phyloP scores from a whole-genome alignment of 2,888 invertebrate species.

The Allophyes oxyacanthae region DNA sequence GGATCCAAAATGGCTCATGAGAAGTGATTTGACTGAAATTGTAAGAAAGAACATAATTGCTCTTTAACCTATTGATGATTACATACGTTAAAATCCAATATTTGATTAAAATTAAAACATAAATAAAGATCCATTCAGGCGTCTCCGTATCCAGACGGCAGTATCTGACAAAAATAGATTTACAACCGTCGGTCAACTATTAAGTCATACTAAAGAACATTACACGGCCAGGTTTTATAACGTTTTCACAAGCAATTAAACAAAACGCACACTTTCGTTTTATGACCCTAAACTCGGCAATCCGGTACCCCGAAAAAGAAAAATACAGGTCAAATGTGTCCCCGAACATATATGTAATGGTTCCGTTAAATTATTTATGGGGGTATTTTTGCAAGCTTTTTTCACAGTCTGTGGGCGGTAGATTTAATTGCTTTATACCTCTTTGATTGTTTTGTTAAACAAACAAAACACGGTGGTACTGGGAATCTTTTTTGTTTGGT shows the following conservation, averaged over 20 bases:
- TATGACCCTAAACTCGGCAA: slow-evolving; percentile 41
- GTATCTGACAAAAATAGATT: slow-evolving; percentile 44
- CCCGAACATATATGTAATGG: slow-evolving; percentile 40
- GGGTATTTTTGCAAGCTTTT: slow-evolving; percentile 45
- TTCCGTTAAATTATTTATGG: slow-evolving; percentile 47
- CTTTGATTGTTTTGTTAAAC: slow-evolving; percentile 19
- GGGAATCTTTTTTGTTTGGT: slow-evolving; percentile 29
- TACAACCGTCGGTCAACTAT: slow-evolving; percentile 37
- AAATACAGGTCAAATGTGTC: slow-evolving; percentile 49
- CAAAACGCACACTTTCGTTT: slow-evolving; percentile 62
- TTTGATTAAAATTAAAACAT: no score
- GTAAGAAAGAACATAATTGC: no score
- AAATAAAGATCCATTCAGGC: no score
- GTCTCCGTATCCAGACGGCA: slow-evolving; percentile 22
- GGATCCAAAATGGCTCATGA: no score
- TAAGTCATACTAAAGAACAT: slow-evolving; percentile 41
- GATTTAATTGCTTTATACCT: slow-evolving; percentile 49
- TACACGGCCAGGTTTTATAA: slow-evolving; percentile 39
- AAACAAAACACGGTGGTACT: slow-evolving; percentile 15
- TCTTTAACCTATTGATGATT: no score
- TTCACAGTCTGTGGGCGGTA: slow-evolving; percentile 24
- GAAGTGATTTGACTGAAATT: no score
- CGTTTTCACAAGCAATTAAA: slow-evolving; percentile 65
- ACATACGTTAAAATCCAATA: no score
- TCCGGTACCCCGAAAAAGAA: slow-evolving; percentile 36